Base-by-base conservation (phyloP, 2,797 vertebrate species). In the Pterois miles region DNA sequence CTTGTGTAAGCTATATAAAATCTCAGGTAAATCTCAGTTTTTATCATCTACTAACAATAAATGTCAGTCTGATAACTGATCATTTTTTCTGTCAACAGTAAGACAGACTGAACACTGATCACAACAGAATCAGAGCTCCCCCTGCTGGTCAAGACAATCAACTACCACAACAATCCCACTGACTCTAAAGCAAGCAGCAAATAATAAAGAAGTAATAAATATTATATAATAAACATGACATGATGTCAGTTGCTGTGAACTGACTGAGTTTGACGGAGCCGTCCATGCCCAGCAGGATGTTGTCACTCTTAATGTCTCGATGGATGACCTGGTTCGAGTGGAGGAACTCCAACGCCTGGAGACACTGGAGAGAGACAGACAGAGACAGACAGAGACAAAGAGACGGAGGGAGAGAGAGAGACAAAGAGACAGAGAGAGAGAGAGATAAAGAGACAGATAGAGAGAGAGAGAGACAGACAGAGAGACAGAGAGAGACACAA, bases 271-370 rank as follows among this genome's bases (percentile, higher is more conserved):
- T 99, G 90, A 99, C 98, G 5, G 98, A 98, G 70, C 98, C 98
- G 64, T 99, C 98, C 97, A 99, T 98, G 71, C 98, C 98, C 90
- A 99, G 94, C 60, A 99, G 94, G 84, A 99, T 98, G 91, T 99
- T 99, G 96, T 99, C 98, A 25, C 98, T 99, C 94, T 99, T 99
- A 94, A 99, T 99, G 92, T 99, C 98, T 84, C 98, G 94, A 92
- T 99, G 98, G 89, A 99, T 99, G 88, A 99, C 98, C 86, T 99
- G 98, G 93, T 96, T 99, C 0, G 94, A 97, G 91, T 99, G 98
- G 46, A 99, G 97, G 88, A 99, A 99, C 91, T 99, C 98, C 92
- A 99, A 77, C 4, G 98, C 98, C 88, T 99, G 98, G 14, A 99
- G 95, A 95, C 98, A 99, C 98, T 99, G 89, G 8, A n/a, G 25